Conservation (phyloP, 2,113 vertebrate species). For the Eira barbara region DNA sequence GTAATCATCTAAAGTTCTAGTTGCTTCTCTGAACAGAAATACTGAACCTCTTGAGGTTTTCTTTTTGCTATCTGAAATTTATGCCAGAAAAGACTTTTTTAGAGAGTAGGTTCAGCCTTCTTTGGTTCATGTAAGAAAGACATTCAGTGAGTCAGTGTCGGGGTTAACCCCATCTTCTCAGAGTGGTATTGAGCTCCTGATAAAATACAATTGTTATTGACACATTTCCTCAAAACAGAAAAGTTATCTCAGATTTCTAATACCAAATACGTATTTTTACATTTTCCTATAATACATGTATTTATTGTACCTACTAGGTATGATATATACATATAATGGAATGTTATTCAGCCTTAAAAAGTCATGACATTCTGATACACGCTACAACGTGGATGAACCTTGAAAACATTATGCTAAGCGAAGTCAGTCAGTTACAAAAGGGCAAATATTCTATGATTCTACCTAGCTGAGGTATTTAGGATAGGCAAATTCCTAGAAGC, state of each 20-base stretch:
- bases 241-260: not conserved
- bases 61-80: not conserved
- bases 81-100: not conserved
- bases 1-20: not conserved
- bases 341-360: not conserved
- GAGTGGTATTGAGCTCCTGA: not conserved
- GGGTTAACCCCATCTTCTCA: not conserved
- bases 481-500: not conserved
- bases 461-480: not conserved
- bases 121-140: not conserved
- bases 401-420: not conserved
- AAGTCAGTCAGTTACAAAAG: not conserved
- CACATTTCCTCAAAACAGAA: not conserved
- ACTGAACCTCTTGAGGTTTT: not conserved
- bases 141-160: not conserved
- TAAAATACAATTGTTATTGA: not conserved
- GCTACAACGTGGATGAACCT: not conserved
- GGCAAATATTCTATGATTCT: not conserved
- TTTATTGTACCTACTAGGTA: not conserved
- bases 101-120: not conserved
- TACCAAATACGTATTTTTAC: not conserved
- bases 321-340: not conserved
- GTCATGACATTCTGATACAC: not conserved
- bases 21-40: constrained; percentile 15
- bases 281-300: not conserved